Evolutionary conservation across 64 coral and sea anemone species (phyloP), one percentile per base, ranked within the genome.

Genomic region (Montipora sp.): DNA sequence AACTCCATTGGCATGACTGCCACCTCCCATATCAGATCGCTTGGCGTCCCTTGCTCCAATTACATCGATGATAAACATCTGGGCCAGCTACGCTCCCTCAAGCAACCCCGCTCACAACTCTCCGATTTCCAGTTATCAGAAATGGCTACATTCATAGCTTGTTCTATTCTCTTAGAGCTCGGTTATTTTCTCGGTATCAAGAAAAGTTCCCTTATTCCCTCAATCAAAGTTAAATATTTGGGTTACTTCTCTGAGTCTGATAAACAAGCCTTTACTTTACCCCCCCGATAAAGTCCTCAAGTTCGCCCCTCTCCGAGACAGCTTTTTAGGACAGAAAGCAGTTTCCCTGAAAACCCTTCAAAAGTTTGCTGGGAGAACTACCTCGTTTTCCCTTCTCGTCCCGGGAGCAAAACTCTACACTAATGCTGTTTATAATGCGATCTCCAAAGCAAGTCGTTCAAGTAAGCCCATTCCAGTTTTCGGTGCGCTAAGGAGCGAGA

Each of bases 61-160:
- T 90, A 90, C 27, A 90, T 90, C 5, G 90, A 84, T 49, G 90
- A 84, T 55, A 66, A 20, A 59, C 73, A 72, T 19, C 6, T 77
- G 2, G 90, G 90, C 2, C 80, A 92, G 73, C 20, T 92, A 2
- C 73, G 73, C 73, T 6, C 24, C 5, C 73, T 7, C 2, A 5
- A 7, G 5, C 10, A 2, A 18, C 6, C 18, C 18, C 10, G 1
- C 5, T 1, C 3, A 5, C 6, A 55, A 5, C 75, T 72, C 46
- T 73, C 84, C 8, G 51, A 88, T 44, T 60, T 75, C 70, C 48
- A 77, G 87, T 19, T 89, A 47, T 8, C 72, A 51, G 46, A 89
- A n/a, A 89, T 89, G 73, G 87, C 47, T 11, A 21, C 69, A 22
- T 89, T 89, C 48, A 77, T 61, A 12, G 0, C 87, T 5, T 77